Base-by-base conservation (phyloP, 1,140 invertebrate species). In the Euborellia annulipes region DNA sequence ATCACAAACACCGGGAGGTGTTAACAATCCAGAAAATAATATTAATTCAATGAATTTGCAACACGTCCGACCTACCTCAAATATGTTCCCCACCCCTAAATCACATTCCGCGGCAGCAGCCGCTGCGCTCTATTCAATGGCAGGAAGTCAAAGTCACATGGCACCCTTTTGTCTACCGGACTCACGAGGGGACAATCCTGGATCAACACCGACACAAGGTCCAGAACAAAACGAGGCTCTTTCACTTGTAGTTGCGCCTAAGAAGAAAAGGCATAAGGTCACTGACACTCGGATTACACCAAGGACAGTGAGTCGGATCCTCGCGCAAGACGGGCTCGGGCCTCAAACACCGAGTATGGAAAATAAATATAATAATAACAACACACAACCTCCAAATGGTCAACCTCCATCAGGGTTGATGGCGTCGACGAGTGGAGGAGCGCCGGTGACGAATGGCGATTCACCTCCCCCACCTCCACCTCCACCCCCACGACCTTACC, bases 181-280 rank as follows among this genome's bases (percentile, higher is more conserved):
- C 59, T 21, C 43, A 13, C 41, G 52, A 48, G 64, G 66, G 30
- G 73, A 77, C 69, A 79, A 43, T 77, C 80, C 53, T 75, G 59
- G 49, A 6, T 27, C 23, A 11, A 27, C 4, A 6, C 4, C 23
- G 11, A 27, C 23, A 27, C 23, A 27, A 27, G 68, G 78, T 49
- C 77, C 81, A 2, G 89, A 93, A 62, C 90, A 95, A 63, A 92
- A 90, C 58, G 91, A 95, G 63, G 85, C 91, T 1, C 73, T 95
- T 9, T 88, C 88, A 55, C 72, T 95, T 50, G 88, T 95, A 19
- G 88, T 95, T 48, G 83, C 85, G 19, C 86, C 88, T 0, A 94
- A 94, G 66, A 92, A 91, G 69, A 95, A 94, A 68, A 72, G 91
- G 16, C 91, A 95, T 61, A 96, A 96, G 78, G 85, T 96, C 45